Base-by-base conservation (phyloP, 2,113 vertebrate species). In the Fukomys damarensis region DNA sequence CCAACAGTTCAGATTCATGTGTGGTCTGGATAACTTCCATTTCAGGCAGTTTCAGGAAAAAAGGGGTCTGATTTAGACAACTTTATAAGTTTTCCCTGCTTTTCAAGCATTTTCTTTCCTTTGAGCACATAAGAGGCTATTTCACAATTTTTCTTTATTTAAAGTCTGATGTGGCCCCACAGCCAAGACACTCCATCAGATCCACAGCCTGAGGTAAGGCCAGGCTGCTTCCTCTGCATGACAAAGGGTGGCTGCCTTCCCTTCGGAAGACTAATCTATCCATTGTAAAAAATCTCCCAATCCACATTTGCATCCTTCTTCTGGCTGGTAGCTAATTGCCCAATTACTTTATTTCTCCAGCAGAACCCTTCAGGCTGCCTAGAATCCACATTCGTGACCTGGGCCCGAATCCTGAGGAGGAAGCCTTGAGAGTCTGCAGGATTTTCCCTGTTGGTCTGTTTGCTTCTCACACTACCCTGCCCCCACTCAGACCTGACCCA, bases 351-450 rank as follows among this genome's bases (percentile, higher is more conserved):
- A 94, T 97, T 96, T 97, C 87, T 92, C 88, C 43, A 54, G 54
- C 59, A 76, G 86, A 96, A 72, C 97, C 52, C 77, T 66, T 46
- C 32, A 93, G 86, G 43, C 77, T 6, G 13, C 43, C 22, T 43
- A 82, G 95, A 98, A 98, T 98, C 97, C 98, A 98, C 98, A 98
- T 97, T 91, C 61, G 6, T 72, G 70, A 68, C 26, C 32, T 52
- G 30, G 86, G 74, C 61, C 83, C 49, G 65, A 7, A 61, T 93
- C 82, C 59, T 58, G 26, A 46, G 91, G 26, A 46, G 91, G 61
- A 89, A 92, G 59, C 28, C 38, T n/a, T 28, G 19, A 81, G 70
- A 80, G 92, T 93, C 93, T 90, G 91, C 58, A 54, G 38, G 26
- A 54, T 82, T 74, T 93, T 66, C 46, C 46, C 32, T 56, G 54